Evolutionary conservation across 2,888 invertebrate species (phyloP).

Genomic region (Coleophora flavipennella): DNA sequence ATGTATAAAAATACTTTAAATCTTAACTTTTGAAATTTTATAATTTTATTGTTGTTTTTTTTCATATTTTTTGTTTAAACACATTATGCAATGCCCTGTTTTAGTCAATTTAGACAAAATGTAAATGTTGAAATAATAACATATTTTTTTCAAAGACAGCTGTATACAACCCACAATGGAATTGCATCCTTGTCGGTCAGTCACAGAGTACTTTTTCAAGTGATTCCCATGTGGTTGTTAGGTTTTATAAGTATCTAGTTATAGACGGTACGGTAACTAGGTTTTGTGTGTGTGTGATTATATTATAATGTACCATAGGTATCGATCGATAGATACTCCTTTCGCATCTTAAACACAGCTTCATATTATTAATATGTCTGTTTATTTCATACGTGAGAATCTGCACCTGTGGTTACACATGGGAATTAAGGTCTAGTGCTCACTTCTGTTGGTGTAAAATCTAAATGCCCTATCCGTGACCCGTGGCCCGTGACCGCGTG

Average conservation of each 20-base stretch:
- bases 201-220: conserved; percentile 18
- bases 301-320: conserved; percentile 13
- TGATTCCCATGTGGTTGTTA: conserved; percentile 18
- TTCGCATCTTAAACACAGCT: too few species aligned
- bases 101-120: background rate
- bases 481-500: too few species aligned
- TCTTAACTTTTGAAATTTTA: too few species aligned
- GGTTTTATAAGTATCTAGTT: conserved; percentile 11
- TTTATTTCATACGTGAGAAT: too few species aligned
- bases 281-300: too few species aligned
- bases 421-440: too few species aligned
- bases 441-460: too few species aligned
- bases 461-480: too few species aligned
- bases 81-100: background rate
- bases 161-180: conserved; percentile 30
- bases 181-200: conserved; percentile 27
- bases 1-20: too few species aligned
- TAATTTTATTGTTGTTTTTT: background rate
- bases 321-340: background rate
- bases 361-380: too few species aligned
- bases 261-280: conserved; percentile 20
- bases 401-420: too few species aligned
- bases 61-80: background rate
- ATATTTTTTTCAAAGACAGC: conserved; percentile 39
- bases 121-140: conserved; percentile 16